Evolutionary conservation across 2,888 invertebrate species (phyloP).

Genomic region (Neocrepidodera transversa): DNA sequence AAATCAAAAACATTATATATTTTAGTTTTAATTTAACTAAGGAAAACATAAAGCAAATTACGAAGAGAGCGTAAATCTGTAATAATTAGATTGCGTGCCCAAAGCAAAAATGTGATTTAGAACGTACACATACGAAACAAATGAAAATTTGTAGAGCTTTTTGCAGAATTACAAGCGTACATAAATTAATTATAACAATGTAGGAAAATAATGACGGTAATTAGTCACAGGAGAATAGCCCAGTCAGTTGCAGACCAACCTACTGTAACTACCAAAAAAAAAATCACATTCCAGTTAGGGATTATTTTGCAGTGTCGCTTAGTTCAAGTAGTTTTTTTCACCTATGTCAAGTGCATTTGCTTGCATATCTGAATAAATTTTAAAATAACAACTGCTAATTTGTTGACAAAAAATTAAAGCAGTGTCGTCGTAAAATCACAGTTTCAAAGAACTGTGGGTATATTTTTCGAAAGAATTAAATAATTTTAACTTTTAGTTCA

Average conservation of each 20-base stretch:
- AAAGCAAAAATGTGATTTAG: conserved; percentile 12
- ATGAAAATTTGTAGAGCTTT: conserved; percentile 13
- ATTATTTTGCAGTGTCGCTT: too few relatives aligned
- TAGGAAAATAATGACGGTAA: conserved; percentile 16
- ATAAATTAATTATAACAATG: conserved; percentile 22
- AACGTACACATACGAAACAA: conserved; percentile 7
- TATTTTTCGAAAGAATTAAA: too few relatives aligned
- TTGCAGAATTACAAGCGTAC: conserved; percentile 5
- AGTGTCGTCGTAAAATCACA: too few relatives aligned
- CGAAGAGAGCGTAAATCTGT: conserved; percentile 7
- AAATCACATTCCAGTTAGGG: too few relatives aligned
- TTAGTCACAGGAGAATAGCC: conserved; percentile 16
- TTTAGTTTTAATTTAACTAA: background rate
- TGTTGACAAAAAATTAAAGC: too few relatives aligned
- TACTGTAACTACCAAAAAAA: background rate
- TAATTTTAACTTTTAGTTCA: too few relatives aligned
- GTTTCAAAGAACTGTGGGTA: too few relatives aligned
- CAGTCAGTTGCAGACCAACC: background rate
- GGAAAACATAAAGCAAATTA: conserved; percentile 9
- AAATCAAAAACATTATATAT: too few relatives aligned
- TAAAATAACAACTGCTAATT: too few relatives aligned
- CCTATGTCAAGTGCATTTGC: too few relatives aligned
- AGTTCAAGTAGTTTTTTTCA: too few relatives aligned
- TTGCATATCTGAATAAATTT: too few relatives aligned
- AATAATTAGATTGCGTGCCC: conserved; percentile 15